A percentile compares a stretch with the other conserved stretches of the same genome.
Evolutionary conservation across 2,888 invertebrate genomes (phyloP).

Genomic region (Drosophila ustulata): DNA sequence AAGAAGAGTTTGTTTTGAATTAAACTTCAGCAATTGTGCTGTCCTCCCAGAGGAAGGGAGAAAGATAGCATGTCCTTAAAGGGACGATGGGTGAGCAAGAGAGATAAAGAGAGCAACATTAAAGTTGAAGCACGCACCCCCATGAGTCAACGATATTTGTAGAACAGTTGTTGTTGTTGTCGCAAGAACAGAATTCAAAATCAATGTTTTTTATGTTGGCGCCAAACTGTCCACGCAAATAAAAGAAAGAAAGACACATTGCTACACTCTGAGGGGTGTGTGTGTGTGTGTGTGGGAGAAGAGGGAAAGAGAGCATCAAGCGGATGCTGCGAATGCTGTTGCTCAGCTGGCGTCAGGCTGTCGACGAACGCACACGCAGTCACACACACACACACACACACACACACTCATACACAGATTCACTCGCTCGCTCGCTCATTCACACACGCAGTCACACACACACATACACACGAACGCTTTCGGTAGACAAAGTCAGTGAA

Average conservation of each 20-base stretch:
- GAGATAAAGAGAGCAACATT: not conserved
- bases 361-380: slow-evolving; percentile 56
- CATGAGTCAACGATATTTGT: slow-evolving; percentile 18
- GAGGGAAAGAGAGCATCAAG: slow-evolving; percentile 11
- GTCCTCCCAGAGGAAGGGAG: slow-evolving; percentile 12
- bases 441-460: too few species aligned
- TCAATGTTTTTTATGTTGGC: slow-evolving; percentile 77
- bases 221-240: slow-evolving; percentile 73
- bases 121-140: slow-evolving; percentile 18
- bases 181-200: slow-evolving; percentile 53
- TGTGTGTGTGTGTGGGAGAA: not conserved
- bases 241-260: slow-evolving; percentile 48
- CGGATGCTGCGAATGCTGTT: slow-evolving; percentile 57
- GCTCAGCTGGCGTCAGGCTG: slow-evolving; percentile 65
- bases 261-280: not conserved
- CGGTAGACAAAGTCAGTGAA: slow-evolving; percentile 43
- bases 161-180: slow-evolving; percentile 28
- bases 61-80: not conserved
- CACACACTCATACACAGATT: too few species aligned
- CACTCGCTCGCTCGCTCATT: too few species aligned
- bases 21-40: slow-evolving; percentile 8
- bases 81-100: not conserved
- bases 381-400: slow-evolving; percentile 23
- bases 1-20: not conserved
- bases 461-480: slow-evolving; percentile 11